phyloP scores from a whole-genome alignment of 2,113 vertebrate species.

The Clupea harengus region DNA sequence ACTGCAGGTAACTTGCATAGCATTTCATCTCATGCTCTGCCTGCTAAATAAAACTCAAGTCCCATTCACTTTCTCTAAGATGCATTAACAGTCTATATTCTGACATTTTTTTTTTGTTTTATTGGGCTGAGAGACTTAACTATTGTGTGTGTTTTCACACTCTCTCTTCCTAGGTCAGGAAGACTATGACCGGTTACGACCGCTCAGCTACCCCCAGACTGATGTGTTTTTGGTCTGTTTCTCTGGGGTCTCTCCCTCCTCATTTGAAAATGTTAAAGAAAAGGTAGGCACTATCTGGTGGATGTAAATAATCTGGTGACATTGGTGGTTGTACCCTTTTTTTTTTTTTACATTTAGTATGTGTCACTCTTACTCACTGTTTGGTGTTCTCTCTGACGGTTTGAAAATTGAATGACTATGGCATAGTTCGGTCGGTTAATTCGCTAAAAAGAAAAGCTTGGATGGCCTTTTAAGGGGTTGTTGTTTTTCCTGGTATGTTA shows the following conservation, averaged over 20 bases:
- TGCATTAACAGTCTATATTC: too few relatives aligned
- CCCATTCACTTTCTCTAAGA: too few relatives aligned
- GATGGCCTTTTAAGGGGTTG: too few relatives aligned
- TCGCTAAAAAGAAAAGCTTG: too few relatives aligned
- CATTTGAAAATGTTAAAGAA: constrained; percentile 99
- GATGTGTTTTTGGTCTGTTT: constrained; percentile 99
- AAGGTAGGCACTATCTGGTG: constrained; percentile 70
- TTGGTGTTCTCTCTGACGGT: too few relatives aligned
- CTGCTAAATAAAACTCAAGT: not conserved
- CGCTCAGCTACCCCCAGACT: constrained; percentile 98
- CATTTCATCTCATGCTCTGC: not conserved
- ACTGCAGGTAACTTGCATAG: constrained; percentile 76
- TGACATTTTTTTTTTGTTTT: too few relatives aligned
- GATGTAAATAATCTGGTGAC: not conserved
- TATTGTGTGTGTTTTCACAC: not conserved
- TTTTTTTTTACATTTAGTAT: too few relatives aligned
- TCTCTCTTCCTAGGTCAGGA: constrained; percentile 84
- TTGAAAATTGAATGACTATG: too few relatives aligned
- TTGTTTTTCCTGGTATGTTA: too few relatives aligned
- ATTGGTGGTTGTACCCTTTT: too few relatives aligned
- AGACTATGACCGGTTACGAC: constrained; percentile 98
- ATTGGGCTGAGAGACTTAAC: not conserved
- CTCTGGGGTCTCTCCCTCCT: constrained; percentile 97
- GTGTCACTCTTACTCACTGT: constrained; percentile 22
- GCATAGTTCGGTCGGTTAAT: too few relatives aligned